Evolutionary conservation across 2,888 invertebrate genomes (phyloP), one percentile per base, ranked within the genome.

Genomic region (Dysmachus trigonus): DNA sequence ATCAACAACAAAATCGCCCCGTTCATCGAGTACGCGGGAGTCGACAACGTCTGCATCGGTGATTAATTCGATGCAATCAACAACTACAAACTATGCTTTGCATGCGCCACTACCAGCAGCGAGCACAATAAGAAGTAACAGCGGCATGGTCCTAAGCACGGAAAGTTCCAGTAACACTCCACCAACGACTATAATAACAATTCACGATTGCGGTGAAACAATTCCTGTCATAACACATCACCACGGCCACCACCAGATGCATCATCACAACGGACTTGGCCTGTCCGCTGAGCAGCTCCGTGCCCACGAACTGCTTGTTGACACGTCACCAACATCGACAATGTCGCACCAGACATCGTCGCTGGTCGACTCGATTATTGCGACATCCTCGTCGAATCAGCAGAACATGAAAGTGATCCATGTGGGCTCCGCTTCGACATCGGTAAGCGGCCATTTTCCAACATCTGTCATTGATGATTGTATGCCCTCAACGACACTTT

Each of bases 221-320:
- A 81, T 86, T 86, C 79, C 86, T 86, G 79, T 86, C 31, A 81
- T 86, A 47, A 71, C 72, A 15, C 85, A 85, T n/a, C 85, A 85
- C 35, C 76, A 85, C 71, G 27, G 35, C 41, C 41, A 85, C 13
- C 85, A 77, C 30, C 85, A 85, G n/a, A n/a, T 38, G n/a, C 79
- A 82, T 53, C 86, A 86, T 22, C 81, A 81, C 6, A 81, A 82
- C 22, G 72, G 74, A 15, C 47, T 85, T 13, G n/a, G 38, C 4
- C 27, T 83, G n/a, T 83, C 83, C 6, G 35, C 62, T n/a, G 76
- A 85, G 27, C 53, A 62, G 8, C 35, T 85, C 15, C 85, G 53
- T 51, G 8, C 76, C 38, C 47, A 51, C 10, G 72, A 83, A 1
- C n/a, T 83, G 18, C 47, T 85, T 22, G 38, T 72, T 10, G 85